These are phyloP conservation scores for Oryzias woworae DNA, from an alignment of 2,113 vertebrate species.

Conservation along the genomic window DNA sequence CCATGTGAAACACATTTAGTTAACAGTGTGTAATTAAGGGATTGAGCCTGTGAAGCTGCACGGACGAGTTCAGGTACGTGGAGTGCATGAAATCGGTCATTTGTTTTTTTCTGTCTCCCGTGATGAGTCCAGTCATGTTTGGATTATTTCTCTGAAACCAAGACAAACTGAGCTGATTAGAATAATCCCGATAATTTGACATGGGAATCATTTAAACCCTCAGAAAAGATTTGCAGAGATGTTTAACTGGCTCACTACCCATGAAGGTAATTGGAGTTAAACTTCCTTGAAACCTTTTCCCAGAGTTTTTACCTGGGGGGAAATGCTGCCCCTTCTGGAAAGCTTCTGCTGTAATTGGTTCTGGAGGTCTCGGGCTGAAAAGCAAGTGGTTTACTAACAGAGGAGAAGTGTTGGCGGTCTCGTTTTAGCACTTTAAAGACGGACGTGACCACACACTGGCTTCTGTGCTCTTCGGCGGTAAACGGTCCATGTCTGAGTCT, in stretches of 20 bases:
- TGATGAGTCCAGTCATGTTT: no score
- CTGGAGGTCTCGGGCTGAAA: slow-evolving; percentile 32
- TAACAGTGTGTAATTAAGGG: neutral
- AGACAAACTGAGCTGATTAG: no score
- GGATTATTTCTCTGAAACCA: no score
- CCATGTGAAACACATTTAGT: neutral
- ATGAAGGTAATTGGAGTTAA: neutral
- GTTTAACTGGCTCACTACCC: slow-evolving; percentile 2
- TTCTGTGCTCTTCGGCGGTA: slow-evolving; percentile 36
- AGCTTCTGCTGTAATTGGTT: slow-evolving; percentile 30
- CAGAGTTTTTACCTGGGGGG: neutral
- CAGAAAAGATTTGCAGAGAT: neutral
- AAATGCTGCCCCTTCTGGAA: neutral
- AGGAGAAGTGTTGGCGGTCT: slow-evolving; percentile 51
- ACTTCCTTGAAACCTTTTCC: neutral
- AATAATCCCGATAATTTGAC: no score
- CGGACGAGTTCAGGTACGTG: neutral
- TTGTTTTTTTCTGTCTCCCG: neutral
- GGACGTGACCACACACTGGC: slow-evolving; percentile 37
- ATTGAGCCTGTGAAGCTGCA: neutral
- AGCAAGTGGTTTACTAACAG: slow-evolving; percentile 41
- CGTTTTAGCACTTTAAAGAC: slow-evolving; percentile 54
- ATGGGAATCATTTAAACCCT: no score
- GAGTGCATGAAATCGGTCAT: neutral
- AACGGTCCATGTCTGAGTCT: slow-evolving; percentile 12